phyloP scores from a whole-genome alignment of 1,140 invertebrate genomes.

The Andrena cerasifolii region DNA sequence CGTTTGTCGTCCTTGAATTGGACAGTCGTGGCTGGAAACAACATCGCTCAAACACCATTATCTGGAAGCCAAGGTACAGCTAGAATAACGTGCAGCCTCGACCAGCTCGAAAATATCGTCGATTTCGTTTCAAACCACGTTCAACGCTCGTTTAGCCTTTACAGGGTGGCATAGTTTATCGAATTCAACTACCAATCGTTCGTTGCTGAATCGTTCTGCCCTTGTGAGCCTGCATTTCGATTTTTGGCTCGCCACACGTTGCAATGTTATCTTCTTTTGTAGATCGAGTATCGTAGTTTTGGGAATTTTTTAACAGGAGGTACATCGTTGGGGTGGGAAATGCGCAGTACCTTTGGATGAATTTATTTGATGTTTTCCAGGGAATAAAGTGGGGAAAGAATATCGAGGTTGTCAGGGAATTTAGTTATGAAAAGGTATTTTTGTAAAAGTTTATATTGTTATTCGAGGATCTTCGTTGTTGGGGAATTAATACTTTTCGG shows the following conservation, averaged over 20 bases:
- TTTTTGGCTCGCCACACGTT: not conserved
- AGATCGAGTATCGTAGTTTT: no score
- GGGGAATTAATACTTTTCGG: no score
- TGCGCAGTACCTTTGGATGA: no score
- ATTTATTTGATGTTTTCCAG: no score
- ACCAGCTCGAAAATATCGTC: constrained; percentile 66
- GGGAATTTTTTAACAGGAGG: no score
- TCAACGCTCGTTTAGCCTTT: constrained; percentile 19
- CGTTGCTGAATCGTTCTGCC: not conserved
- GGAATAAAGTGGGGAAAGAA: no score
- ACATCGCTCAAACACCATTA: constrained; percentile 66
- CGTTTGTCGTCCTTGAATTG: constrained; percentile 24
- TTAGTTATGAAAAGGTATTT: no score
- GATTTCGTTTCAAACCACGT: constrained; percentile 62
- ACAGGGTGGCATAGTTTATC: not conserved
- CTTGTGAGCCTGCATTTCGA: not conserved
- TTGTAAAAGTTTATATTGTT: no score
- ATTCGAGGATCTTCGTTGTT: no score
- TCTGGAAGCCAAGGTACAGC: constrained; percentile 59
- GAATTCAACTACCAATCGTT: not conserved
- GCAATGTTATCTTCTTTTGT: not conserved
- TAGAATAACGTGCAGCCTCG: constrained; percentile 44
- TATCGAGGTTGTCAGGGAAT: no score
- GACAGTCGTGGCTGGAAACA: constrained; percentile 36
- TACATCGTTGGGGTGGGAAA: no score